These are phyloP conservation scores for Eclectus roratus DNA, from an alignment of 2,113 vertebrate genomes.

Conservation along the genomic window DNA sequence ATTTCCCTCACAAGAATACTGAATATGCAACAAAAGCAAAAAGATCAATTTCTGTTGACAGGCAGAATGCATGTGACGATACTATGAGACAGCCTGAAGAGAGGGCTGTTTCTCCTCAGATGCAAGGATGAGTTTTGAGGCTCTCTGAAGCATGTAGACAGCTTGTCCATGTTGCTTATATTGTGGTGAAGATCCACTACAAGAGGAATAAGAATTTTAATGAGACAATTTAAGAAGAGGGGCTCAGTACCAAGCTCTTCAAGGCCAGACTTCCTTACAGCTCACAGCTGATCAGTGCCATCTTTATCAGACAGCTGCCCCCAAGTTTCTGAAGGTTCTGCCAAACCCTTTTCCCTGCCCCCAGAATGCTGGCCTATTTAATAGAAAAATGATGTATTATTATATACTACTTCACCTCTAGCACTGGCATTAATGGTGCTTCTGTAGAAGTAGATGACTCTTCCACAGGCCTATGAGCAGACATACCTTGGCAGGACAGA, in stretches of 20 bases:
- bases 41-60: background rate
- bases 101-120: background rate
- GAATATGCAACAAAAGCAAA: background rate
- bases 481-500: background rate
- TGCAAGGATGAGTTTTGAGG: rapidly evolving
- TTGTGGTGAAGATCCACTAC: background rate
- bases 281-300: background rate
- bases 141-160: background rate
- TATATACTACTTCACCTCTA: background rate
- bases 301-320: background rate
- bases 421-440: background rate
- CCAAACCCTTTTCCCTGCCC: background rate
- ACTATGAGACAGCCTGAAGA: background rate
- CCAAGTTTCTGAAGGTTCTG: background rate
- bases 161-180: background rate
- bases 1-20: background rate
- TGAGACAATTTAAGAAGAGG: background rate
- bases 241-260: background rate
- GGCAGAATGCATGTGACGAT: background rate
- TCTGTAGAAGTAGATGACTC: background rate
- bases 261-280: background rate
- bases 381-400: background rate
- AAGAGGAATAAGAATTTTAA: background rate
- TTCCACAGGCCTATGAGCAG: background rate
- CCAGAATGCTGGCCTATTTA: background rate